Evolutionary conservation across 2,113 vertebrate species (phyloP), one percentile per base, ranked within the genome.

Genomic region (Amblyornis subalaris): DNA sequence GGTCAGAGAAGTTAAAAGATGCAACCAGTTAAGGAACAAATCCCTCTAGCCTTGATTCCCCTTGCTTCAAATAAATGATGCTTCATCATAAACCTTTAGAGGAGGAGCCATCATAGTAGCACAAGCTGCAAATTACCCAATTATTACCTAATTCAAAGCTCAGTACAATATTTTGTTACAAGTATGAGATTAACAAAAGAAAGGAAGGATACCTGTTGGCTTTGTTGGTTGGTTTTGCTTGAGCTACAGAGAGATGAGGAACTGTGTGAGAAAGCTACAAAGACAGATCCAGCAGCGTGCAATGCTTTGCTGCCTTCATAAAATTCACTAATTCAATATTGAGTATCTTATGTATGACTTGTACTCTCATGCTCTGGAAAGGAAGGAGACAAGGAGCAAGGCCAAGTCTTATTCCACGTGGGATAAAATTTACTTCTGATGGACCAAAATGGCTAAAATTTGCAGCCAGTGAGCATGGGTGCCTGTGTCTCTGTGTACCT

Each of bases 331-430:
- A 65, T 55, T 50, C 28, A 65, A 2, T n/a, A 13, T 45, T 82
- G 50, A 64, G 2, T 33, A 31, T 75, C 19, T 75, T 42, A 79
- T 0, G 0, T 4, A 9, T 72, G 4, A 35, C 3, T 33, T 67
- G 10, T 47, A 47, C 9, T 67, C 38, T 45, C 4, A 23, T n/a
- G 17, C 8, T 42, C 9, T 0, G 2, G 25, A 69, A 90, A 47
- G 13, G 40, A 66, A 47, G 18, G 21, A 51, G 19, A 2, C 17
- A 78, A 85, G 14, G 5, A 50, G 2, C 29, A 82, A 47, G 10
- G 22, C 6, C 3, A 55, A 16, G 18, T 54, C 5, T 62, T 17
- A 17, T 66, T 65, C 25, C 40, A 1, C 1, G 1, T 54, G 18
- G 29, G 35, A 74, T 3, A 71, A 18, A 64, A 88, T 66, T 71